Percentiles rank a stretch among this genome's conserved stretches.
These are phyloP conservation scores for Ectemnius lituratus DNA, from an alignment of 2,888 invertebrate genomes.

Conservation along the genomic window DNA sequence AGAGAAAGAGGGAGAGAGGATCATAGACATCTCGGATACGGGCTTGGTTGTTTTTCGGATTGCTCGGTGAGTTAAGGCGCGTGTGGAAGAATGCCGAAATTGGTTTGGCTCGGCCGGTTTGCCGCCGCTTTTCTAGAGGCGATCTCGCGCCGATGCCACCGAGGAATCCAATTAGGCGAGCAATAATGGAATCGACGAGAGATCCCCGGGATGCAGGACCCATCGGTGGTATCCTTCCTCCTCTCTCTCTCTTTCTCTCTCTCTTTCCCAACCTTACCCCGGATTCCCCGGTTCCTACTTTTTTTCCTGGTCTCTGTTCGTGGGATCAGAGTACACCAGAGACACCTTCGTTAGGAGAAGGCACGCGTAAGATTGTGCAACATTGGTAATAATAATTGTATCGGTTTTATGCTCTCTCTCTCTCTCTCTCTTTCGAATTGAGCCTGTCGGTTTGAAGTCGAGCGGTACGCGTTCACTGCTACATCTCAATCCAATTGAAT, in stretches of 20 bases:
- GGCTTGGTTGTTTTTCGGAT: constrained; percentile 56
- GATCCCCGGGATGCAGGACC: constrained; percentile 38
- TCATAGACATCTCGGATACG: too few species aligned
- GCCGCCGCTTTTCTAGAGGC: constrained; percentile 55
- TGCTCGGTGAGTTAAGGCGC: constrained; percentile 43
- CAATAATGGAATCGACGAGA: constrained; percentile 71
- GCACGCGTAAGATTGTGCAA: not conserved
- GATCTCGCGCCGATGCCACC: constrained; percentile 67
- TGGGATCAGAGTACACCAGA: constrained; percentile 14
- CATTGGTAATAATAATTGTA: too few species aligned
- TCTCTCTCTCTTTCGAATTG: too few species aligned
- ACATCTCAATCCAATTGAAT: not conserved
- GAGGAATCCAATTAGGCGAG: constrained; percentile 75
- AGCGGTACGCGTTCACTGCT: not conserved
- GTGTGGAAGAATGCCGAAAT: constrained; percentile 58
- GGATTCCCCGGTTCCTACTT: constrained; percentile 4
- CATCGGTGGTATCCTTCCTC: constrained; percentile 19
- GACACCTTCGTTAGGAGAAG: not conserved
- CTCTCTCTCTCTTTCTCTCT: constrained; percentile 9
- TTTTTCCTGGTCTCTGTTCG: constrained; percentile 32
- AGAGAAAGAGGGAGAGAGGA: too few species aligned
- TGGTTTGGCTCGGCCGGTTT: constrained; percentile 46
- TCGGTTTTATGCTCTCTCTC: too few species aligned
- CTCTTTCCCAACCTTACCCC: not conserved
- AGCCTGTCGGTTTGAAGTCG: too few species aligned